phyloP scores from a whole-genome alignment of 1,140 invertebrate genomes.

The Chlorops oryzae region DNA sequence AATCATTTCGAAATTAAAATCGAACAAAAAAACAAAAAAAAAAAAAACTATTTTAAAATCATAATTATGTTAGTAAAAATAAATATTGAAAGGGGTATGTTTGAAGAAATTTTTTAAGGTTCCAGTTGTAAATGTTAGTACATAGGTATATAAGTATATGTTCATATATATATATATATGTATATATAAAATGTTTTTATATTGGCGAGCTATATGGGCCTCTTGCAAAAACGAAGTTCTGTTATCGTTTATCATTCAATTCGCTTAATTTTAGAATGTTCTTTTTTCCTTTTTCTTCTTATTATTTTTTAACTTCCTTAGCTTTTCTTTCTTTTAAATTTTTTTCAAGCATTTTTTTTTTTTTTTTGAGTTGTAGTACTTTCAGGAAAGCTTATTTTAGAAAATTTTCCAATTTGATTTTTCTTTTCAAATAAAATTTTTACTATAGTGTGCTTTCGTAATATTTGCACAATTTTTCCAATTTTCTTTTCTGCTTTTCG shows the following conservation, averaged over 20 bases:
- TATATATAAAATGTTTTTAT: constrained; percentile 32
- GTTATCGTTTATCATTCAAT: constrained; percentile 11
- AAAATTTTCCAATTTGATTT: neutral
- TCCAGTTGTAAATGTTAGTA: too few relatives aligned
- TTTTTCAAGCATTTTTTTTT: constrained; percentile 5
- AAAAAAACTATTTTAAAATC: neutral
- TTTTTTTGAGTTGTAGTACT: constrained; percentile 9
- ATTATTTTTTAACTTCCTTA: constrained; percentile 17
- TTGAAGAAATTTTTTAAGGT: neutral
- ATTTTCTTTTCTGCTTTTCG: constrained; percentile 4
- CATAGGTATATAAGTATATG: too few relatives aligned
- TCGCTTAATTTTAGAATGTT: constrained; percentile 9
- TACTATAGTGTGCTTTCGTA: too few relatives aligned
- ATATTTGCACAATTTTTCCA: constrained; percentile 7
- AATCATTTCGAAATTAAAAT: neutral
- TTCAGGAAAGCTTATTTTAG: constrained; percentile 12
- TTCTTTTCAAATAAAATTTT: neutral
- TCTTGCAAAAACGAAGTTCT: constrained; percentile 50
- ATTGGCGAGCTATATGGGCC: constrained; percentile 50
- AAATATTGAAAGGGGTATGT: neutral
- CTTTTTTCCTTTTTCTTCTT: constrained; percentile 6
- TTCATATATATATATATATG: constrained; percentile 29
- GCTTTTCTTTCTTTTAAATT: constrained; percentile 21
- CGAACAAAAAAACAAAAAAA: neutral
- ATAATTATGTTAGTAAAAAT: neutral